These are phyloP conservation scores for Hyles vespertilio DNA, from an alignment of 1,140 invertebrate species.

Conservation along the genomic window DNA sequence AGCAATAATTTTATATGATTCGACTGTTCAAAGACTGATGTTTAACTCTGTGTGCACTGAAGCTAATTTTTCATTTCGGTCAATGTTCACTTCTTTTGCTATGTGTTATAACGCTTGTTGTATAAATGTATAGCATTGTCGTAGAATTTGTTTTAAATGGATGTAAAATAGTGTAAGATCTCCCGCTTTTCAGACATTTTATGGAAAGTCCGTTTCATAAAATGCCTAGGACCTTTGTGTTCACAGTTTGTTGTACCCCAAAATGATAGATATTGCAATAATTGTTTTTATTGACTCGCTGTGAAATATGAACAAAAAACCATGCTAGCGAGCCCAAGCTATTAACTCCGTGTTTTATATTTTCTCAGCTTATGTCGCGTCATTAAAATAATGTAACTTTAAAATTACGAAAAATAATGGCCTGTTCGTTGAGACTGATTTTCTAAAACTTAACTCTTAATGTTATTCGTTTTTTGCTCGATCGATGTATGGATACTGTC, in stretches of 20 bases:
- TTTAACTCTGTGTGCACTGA: conserved; percentile 39
- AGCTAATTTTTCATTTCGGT: conserved; percentile 1
- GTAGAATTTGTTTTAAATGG: too few species aligned
- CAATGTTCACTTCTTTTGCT: conserved; percentile 9
- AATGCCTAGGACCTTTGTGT: neutral
- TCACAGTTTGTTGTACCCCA: too few species aligned
- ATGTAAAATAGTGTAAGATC: neutral
- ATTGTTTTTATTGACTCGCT: too few species aligned
- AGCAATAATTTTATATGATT: conserved; percentile 65
- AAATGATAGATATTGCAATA: too few species aligned
- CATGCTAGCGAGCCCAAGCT: too few species aligned
- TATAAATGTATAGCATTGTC: neutral
- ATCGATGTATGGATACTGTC: conserved; percentile 23
- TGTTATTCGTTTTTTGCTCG: conserved; percentile 36
- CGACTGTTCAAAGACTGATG: conserved; percentile 60
- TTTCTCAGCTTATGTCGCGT: too few species aligned
- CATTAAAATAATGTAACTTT: conserved; percentile 8
- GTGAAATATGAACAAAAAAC: too few species aligned
- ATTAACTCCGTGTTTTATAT: too few species aligned
- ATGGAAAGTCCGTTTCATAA: neutral
- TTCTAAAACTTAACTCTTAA: conserved; percentile 70
- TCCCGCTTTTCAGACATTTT: neutral
- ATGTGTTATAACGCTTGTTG: conserved; percentile 8
- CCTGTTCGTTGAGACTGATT: conserved; percentile 77
- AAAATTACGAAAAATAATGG: conserved; percentile 67